Base-by-base conservation (phyloP, 2,797 vertebrate genomes). In the Esox lucius region DNA sequence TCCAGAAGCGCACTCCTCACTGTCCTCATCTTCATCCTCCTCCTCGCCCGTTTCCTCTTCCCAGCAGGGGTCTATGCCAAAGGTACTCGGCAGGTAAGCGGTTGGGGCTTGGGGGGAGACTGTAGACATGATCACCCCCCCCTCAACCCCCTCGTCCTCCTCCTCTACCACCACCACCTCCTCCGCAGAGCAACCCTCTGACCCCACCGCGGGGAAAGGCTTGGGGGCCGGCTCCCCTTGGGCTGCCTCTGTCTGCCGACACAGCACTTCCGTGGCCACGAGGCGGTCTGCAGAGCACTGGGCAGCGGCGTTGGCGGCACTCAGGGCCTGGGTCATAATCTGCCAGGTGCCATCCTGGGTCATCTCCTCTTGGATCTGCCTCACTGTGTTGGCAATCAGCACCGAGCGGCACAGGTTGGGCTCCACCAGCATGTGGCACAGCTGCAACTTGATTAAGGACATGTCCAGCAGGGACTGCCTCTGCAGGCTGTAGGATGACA, bases 341-440 rank as follows among this genome's bases (percentile, higher is more conserved):
- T 94, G 94, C 97, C 97, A 98, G 85, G 94, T 94, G 70, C 97
- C 96, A 6, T 98, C 98, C 72, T 96, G 97, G 79, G 95, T 96
- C 98, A 99, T 98, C 89, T 99, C 98, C 83, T 98, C 96, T 89
- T 98, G 98, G 80, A 99, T 98, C 92, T 99, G 98, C 73, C 97
- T 94, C 70, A 99, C 97, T 0, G 97, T 99, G 93, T 99, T 99
- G 80, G 97, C 97, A 4, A 99, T 99, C 72, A 99, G 97, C 73
- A 99, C 98, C 0, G 97, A 99, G 51, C 97, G 96, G 87, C 97
- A 99, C 70, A 99, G 95, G 88, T 96, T 97, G 65, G 97, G 97
- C 82, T 99, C 97, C 53, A 96, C 97, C 88, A 98, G 92, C 97
- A 97, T 97, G 94, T 98, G 97, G 88, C 98, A 99, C 33, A 99